Percentiles rank a stretch among this genome's conserved stretches.
phyloP scores from a whole-genome alignment of 2,888 invertebrate species.

The Balanococcus diminutus region DNA sequence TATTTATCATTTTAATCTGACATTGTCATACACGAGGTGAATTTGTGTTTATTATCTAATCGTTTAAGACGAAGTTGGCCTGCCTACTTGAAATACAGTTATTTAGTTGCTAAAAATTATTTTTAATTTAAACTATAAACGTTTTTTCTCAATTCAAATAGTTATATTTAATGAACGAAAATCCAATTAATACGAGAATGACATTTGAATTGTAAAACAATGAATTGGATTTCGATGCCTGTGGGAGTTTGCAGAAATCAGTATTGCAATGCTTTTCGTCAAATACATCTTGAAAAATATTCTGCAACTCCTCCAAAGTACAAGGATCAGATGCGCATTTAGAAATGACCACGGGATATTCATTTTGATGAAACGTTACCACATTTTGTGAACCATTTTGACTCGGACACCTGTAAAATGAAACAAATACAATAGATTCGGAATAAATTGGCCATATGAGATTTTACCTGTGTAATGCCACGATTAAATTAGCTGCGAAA shows the following conservation, averaged over 20 bases:
- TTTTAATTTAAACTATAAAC: too few relatives aligned
- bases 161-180: too few relatives aligned
- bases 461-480: constrained; percentile 66
- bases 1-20: too few relatives aligned
- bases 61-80: too few relatives aligned
- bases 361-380: not conserved
- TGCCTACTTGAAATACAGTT: too few relatives aligned
- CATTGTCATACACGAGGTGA: too few relatives aligned
- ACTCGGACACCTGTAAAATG: not conserved
- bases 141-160: too few relatives aligned
- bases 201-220: too few relatives aligned
- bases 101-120: too few relatives aligned
- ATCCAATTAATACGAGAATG: too few relatives aligned
- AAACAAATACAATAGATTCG: not conserved
- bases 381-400: not conserved
- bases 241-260: not conserved
- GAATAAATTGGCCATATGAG: too few relatives aligned
- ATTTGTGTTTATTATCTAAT: too few relatives aligned
- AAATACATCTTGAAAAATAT: not conserved
- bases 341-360: not conserved
- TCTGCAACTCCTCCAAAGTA: not conserved
- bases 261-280: not conserved
- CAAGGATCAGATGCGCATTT: not conserved
- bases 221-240: not conserved
- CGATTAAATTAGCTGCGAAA: constrained; percentile 76